Conservation (phyloP, 2,888 invertebrate species). For the Xanthia togata region DNA sequence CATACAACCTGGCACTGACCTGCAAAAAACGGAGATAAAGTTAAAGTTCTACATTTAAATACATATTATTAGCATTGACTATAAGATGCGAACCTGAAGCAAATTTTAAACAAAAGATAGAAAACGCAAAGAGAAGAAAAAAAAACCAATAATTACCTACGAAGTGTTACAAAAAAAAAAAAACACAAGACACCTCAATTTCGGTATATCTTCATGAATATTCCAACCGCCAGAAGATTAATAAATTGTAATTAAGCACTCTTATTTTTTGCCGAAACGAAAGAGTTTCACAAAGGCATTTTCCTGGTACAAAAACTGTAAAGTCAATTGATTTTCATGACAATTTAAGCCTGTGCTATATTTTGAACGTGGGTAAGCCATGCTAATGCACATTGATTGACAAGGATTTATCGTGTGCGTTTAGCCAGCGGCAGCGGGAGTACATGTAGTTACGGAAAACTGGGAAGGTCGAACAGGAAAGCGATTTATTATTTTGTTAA, state of each 20-base stretch:
- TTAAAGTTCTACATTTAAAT: too few species aligned
- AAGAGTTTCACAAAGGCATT: slow-evolving; percentile 4
- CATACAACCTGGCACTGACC: too few species aligned
- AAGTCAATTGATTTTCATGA: slow-evolving; percentile 25
- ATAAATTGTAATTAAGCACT: slow-evolving; percentile 56
- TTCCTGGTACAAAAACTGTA: slow-evolving; percentile 17
- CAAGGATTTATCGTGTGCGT: slow-evolving; percentile 34
- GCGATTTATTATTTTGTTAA: background rate
- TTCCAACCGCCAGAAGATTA: slow-evolving; percentile 28
- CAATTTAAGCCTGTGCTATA: slow-evolving; percentile 6
- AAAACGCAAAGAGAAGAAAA: background rate
- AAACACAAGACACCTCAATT: slow-evolving; percentile 14
- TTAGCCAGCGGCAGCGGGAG: background rate
- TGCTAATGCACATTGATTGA: slow-evolving; percentile 51
- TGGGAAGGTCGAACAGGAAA: background rate
- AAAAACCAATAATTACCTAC: background rate
- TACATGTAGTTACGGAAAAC: slow-evolving; percentile 1
- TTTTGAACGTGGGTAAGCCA: slow-evolving; percentile 34
- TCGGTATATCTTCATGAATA: slow-evolving; percentile 36
- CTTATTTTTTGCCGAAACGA: slow-evolving; percentile 35
- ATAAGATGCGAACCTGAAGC: too few species aligned
- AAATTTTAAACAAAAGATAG: slow-evolving; percentile 12
- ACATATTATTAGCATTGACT: background rate
- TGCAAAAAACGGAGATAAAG: too few species aligned
- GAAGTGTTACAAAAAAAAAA: background rate